These are phyloP conservation scores for Speoplatyrhinus poulsoni DNA, from an alignment of 2,113 vertebrate genomes.

Conservation along the genomic window DNA sequence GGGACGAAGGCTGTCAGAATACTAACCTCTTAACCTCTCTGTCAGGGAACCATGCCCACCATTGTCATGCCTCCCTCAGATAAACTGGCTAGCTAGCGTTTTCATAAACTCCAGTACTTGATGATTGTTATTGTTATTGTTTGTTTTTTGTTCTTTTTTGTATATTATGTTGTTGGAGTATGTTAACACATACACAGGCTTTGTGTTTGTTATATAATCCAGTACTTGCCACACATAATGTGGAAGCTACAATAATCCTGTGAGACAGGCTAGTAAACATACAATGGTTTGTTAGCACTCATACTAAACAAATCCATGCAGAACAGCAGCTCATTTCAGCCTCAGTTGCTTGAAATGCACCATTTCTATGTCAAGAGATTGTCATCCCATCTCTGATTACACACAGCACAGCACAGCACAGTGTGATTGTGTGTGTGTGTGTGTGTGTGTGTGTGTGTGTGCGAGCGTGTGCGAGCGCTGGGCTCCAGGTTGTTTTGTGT, in stretches of 20 bases:
- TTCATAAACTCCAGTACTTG: too few species aligned
- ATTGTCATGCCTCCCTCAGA: background rate
- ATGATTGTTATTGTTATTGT: too few species aligned
- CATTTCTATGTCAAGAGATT: conserved; percentile 42
- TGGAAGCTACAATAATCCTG: background rate
- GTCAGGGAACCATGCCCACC: conserved; percentile 14
- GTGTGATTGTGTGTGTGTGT: conserved; percentile 38
- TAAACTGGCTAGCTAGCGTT: background rate
- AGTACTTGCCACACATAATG: background rate
- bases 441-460: conserved; percentile 16
- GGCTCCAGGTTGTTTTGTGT: conserved; percentile 11
- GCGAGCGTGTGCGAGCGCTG: conserved; percentile 29
- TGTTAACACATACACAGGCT: background rate
- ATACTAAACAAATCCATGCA: conserved; percentile 10
- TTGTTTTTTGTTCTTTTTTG: background rate
- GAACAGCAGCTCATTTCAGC: conserved; percentile 31
- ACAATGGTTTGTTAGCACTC: conserved; percentile 13
- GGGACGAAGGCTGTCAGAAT: conserved; percentile 31
- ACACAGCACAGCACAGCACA: too few species aligned
- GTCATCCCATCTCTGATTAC: conserved; percentile 46
- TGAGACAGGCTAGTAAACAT: background rate
- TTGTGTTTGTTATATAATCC: background rate
- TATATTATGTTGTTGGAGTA: background rate
- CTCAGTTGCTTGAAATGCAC: conserved; percentile 50
- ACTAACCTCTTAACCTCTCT: conserved; percentile 24